These are phyloP conservation scores for Leucania comma DNA, from an alignment of 2,888 invertebrate genomes.

Conservation along the genomic window DNA sequence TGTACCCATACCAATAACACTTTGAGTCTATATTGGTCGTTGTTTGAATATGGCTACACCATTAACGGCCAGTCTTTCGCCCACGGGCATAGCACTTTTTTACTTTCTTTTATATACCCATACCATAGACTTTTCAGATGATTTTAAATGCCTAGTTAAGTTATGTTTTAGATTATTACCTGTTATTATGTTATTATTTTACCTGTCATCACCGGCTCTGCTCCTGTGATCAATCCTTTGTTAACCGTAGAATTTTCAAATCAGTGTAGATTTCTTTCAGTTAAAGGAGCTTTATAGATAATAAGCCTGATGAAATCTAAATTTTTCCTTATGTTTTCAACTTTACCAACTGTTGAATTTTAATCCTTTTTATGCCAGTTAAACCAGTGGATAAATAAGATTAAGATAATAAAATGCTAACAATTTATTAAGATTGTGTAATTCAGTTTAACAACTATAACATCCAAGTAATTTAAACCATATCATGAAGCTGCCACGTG, in stretches of 20 bases:
- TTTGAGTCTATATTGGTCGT: slow-evolving; percentile 23
- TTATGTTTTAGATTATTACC: no score
- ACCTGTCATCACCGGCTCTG: background rate
- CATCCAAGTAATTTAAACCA: background rate
- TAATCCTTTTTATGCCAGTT: slow-evolving; percentile 12
- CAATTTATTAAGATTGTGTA: slow-evolving; percentile 17
- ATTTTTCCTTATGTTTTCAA: background rate
- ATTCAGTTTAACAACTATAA: slow-evolving; percentile 3
- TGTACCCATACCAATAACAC: slow-evolving; percentile 15
- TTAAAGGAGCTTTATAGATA: background rate
- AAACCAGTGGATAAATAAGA: slow-evolving; percentile 35
- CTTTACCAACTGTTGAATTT: slow-evolving; percentile 5
- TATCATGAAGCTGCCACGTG: background rate
- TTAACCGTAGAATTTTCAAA: background rate
- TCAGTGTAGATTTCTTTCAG: background rate
- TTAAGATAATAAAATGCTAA: slow-evolving; percentile 29
- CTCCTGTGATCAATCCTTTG: background rate
- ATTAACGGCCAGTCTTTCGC: slow-evolving; percentile 20
- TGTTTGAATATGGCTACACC: slow-evolving; percentile 19
- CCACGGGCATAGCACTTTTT: slow-evolving; percentile 8
- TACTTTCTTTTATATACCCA: background rate
- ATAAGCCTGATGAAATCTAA: background rate
- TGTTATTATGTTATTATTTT: background rate
- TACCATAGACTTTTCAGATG: no score
- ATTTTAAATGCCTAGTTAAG: no score